These are phyloP conservation scores for Empis stercorea DNA, from an alignment of 2,888 invertebrate species.

Conservation along the genomic window DNA sequence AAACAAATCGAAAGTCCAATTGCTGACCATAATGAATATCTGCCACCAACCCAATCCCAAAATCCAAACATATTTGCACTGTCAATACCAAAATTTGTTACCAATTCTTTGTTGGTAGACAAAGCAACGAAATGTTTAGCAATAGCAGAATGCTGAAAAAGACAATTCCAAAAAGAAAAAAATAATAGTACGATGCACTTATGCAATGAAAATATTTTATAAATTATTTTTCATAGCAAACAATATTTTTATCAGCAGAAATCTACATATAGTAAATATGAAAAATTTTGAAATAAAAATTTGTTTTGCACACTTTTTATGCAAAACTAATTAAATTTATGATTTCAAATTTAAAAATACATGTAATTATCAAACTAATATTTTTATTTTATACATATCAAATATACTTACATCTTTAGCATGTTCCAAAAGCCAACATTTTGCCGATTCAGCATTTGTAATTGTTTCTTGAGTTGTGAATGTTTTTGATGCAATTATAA, in stretches of 20 bases:
- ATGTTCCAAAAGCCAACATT: constrained; percentile 78
- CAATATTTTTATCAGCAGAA: no score
- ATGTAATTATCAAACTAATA: no score
- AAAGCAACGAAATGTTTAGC: constrained; percentile 97
- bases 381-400: no score
- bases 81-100: constrained; percentile 95
- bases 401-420: constrained; percentile 76
- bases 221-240: no score
- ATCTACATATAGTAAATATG: no score
- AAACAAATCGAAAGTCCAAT: constrained; percentile 94
- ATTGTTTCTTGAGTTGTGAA: constrained; percentile 99
- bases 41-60: constrained; percentile 99
- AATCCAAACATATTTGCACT: constrained; percentile 98
- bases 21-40: constrained; percentile 96
- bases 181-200: background rate
- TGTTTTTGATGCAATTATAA: constrained; percentile 98
- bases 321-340: no score
- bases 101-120: constrained; percentile 88
- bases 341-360: no score
- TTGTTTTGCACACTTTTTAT: no score
- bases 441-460: constrained; percentile 97
- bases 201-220: no score
- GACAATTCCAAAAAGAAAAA: background rate
- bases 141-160: constrained; percentile 57
- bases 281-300: no score